These are phyloP conservation scores for Linepithema humile DNA, from an alignment of 1,140 invertebrate genomes.

Conservation along the genomic window DNA sequence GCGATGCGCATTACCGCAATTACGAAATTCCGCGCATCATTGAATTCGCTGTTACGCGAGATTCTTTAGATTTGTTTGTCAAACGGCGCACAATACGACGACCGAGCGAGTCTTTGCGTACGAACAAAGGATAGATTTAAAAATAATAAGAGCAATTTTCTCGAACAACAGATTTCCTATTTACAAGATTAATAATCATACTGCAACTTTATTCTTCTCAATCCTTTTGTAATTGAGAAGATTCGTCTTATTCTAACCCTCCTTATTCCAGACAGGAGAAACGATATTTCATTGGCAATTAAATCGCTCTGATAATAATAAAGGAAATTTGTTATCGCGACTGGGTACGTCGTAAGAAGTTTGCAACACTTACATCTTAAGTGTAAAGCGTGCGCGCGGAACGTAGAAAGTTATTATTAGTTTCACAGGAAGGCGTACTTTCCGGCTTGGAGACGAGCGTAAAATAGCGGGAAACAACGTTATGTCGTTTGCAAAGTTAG, in stretches of 20 bases:
- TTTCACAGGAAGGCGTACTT: slow-evolving; percentile 32
- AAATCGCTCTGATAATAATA: slow-evolving; percentile 45
- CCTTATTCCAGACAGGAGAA: slow-evolving; percentile 13
- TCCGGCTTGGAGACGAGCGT: slow-evolving; percentile 32
- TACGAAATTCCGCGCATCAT: slow-evolving; percentile 5
- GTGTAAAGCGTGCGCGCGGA: slow-evolving; percentile 30
- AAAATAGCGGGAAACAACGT: slow-evolving; percentile 64
- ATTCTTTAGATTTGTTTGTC: not conserved
- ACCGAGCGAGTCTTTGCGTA: too few relatives aligned
- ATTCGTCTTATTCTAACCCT: slow-evolving; percentile 7
- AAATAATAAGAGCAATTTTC: too few relatives aligned
- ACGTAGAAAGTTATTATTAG: slow-evolving; percentile 61
- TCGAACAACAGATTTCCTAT: too few relatives aligned
- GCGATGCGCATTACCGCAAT: slow-evolving; percentile 19
- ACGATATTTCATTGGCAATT: slow-evolving; percentile 51
- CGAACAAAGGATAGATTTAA: not conserved
- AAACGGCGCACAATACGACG: too few relatives aligned
- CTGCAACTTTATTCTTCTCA: too few relatives aligned
- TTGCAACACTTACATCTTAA: slow-evolving; percentile 55
- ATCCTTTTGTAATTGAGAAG: not conserved
- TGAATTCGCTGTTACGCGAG: not conserved
- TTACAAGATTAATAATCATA: too few relatives aligned
- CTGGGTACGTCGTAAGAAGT: slow-evolving; percentile 24
- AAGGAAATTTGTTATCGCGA: slow-evolving; percentile 50
- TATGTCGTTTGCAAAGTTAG: slow-evolving; percentile 58